Evolutionary conservation across 2,888 invertebrate species (phyloP).

Genomic region (Pterobdella sp.): DNA sequence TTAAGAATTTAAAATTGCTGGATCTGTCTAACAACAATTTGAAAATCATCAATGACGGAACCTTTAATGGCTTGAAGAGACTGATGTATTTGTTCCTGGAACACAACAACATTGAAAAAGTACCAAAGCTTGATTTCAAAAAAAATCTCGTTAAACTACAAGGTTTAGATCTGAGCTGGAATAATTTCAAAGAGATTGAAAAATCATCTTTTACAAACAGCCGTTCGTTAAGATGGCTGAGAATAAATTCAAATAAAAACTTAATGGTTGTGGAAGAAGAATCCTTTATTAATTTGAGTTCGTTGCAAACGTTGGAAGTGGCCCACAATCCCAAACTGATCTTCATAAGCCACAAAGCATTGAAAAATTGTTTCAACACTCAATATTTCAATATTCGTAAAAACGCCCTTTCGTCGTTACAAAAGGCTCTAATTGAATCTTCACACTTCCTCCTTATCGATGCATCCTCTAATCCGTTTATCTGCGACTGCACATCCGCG

Average conservation of each 20-base stretch:
- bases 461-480: slow-evolving; percentile 28
- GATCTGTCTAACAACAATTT: slow-evolving; percentile 34
- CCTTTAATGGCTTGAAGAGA: slow-evolving; percentile 31
- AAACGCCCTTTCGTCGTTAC: slow-evolving; percentile 26
- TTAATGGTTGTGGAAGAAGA: slow-evolving; percentile 25
- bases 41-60: slow-evolving; percentile 29
- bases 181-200: slow-evolving; percentile 29
- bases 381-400: slow-evolving; percentile 14
- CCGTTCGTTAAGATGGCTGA: slow-evolving; percentile 19
- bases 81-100: slow-evolving; percentile 30
- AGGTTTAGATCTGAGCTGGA: slow-evolving; percentile 33
- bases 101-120: slow-evolving; percentile 30
- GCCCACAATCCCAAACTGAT: slow-evolving; percentile 27
- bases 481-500: slow-evolving; percentile 33
- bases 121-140: slow-evolving; percentile 31
- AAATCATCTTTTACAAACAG: slow-evolving; percentile 24
- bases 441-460: slow-evolving; percentile 21
- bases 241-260: slow-evolving; percentile 21
- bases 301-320: slow-evolving; percentile 24
- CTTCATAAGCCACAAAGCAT: slow-evolving; percentile 31
- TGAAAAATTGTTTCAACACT: slow-evolving; percentile 26
- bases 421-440: slow-evolving; percentile 9
- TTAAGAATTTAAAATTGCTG: slow-evolving; percentile 28
- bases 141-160: slow-evolving; percentile 19
- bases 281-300: slow-evolving; percentile 25